Base-by-base conservation (phyloP, 2,797 vertebrate genomes). In the Macropodus opercularis region DNA sequence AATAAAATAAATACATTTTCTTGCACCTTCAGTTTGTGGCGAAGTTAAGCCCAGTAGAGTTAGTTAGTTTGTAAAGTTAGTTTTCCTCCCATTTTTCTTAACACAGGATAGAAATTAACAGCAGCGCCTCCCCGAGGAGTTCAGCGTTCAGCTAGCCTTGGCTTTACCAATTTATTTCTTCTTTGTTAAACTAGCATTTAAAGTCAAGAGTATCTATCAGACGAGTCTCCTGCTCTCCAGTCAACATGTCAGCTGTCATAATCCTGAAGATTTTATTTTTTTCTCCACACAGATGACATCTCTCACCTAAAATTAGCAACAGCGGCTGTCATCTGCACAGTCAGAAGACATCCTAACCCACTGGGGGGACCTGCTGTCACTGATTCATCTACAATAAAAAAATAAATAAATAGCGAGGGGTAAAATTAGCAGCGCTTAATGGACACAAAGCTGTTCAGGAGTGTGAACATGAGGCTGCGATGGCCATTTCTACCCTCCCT, bases 231-330 rank as follows among this genome's bases (percentile, higher is more conserved):
- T 8, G 55, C 18, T 63, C 75, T 77, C 66, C 49, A 59, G 51
- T 77, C 72, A 61, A 59, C 44, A 29, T 67, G 44, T 85, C 77
- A 75, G 63, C 66, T 46, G 53, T 49, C 67, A 73, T 64, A 51
- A 60, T 8, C 38, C 26, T 48, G 8, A 34, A 35, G 44, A 61
- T 34, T 55, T 69, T 42, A 13, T 29, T 46, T 13, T 22, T 31
- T 38, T 8, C 8, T 5, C 26, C 12, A 46, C 44, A 48, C 55
- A 41, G 40, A 51, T 61, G 55, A 68, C 55, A 53, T 50, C 56
- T 52, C 63, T 54, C 62, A n/a, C 46, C 75, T 78, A 72, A 78
- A 83, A 80, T 78, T 81, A 84, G 60, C 69, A 69, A 14, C 60
- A 3, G 18, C 44, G 40, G 46, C 29, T 50, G 38, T 68, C 74